Percentiles rank a stretch among this genome's conserved stretches.
Conservation (phyloP, 1,140 invertebrate genomes). For the fruit fly (Drosophila melanogaster) region DNA sequence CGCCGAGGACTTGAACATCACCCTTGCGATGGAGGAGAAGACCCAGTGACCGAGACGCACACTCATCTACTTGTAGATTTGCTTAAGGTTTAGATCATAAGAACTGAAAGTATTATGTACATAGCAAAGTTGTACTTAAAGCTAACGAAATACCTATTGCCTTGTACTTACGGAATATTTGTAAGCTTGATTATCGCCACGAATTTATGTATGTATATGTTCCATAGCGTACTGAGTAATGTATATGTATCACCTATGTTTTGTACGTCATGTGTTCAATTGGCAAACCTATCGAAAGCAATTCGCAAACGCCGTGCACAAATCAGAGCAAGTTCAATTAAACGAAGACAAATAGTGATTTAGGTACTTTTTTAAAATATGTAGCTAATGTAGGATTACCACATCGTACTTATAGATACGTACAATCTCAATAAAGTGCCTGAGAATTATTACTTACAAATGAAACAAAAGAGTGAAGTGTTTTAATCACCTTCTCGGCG, state of each 20-base stretch:
- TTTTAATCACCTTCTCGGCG: background rate
- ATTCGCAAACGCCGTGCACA: conserved; percentile 51
- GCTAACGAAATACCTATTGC: conserved; percentile 53
- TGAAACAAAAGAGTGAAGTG: background rate
- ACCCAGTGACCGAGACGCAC: conserved; percentile 24
- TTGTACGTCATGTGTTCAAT: conserved; percentile 52
- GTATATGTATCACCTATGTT: conserved; percentile 33
- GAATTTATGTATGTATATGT: conserved; percentile 66
- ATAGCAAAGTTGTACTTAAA: conserved; percentile 60
- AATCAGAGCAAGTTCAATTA: conserved; percentile 50
- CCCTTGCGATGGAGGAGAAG: conserved; percentile 47
- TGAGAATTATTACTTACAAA: conserved; percentile 53
- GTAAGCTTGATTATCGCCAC: conserved; percentile 54
- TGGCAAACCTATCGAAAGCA: conserved; percentile 38
- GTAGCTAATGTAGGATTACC: conserved; percentile 55
- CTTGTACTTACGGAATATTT: conserved; percentile 54
- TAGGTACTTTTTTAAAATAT: conserved; percentile 47
- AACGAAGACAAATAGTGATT: conserved; percentile 38
- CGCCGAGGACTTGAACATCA: conserved; percentile 53
- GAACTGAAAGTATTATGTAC: conserved; percentile 77
- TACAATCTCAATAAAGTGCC: conserved; percentile 80
- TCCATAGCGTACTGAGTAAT: conserved; percentile 21
- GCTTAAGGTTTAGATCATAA: conserved; percentile 38
- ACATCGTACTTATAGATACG: conserved; percentile 40
- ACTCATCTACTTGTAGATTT: conserved; percentile 5